phyloP scores from a whole-genome alignment of 2,888 invertebrate genomes.

The Choreutis nemorana region DNA sequence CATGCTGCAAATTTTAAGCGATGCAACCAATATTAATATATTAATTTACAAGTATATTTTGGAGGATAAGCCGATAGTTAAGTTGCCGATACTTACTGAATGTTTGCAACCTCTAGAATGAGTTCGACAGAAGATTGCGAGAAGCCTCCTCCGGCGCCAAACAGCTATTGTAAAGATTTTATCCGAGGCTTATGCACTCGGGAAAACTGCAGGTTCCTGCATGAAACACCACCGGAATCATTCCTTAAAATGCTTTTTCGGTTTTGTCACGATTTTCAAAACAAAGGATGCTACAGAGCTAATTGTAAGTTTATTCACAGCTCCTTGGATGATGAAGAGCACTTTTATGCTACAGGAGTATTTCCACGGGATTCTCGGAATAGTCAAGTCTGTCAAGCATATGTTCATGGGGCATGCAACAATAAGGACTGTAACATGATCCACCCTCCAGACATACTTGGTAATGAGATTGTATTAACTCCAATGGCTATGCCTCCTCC shows the following conservation, averaged over 20 bases:
- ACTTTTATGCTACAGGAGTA: slow-evolving; percentile 69
- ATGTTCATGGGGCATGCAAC: slow-evolving; percentile 63
- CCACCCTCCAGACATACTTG: slow-evolving; percentile 31
- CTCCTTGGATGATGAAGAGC: slow-evolving; percentile 73
- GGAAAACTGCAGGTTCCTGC: slow-evolving; percentile 62
- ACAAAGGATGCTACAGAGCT: slow-evolving; percentile 70
- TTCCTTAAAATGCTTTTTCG: slow-evolving; percentile 47
- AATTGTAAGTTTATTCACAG: slow-evolving; percentile 78
- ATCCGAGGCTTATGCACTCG: slow-evolving; percentile 56
- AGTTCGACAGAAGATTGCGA: slow-evolving; percentile 32
- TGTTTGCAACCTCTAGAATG: too few species aligned
- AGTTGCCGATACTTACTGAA: too few species aligned
- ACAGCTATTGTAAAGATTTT: slow-evolving; percentile 54
- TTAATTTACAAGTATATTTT: too few species aligned
- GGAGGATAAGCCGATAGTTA: too few species aligned
- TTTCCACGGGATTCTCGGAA: slow-evolving; percentile 58
- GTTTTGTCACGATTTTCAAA: slow-evolving; percentile 72
- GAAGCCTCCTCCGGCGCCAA: slow-evolving; percentile 19
- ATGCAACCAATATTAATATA: too few species aligned
- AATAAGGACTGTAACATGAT: slow-evolving; percentile 48
- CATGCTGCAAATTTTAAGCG: too few species aligned
- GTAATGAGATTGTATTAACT: slow-evolving; percentile 27
- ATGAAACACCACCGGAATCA: slow-evolving; percentile 40
- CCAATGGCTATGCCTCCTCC: slow-evolving; percentile 29
- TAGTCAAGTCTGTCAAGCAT: slow-evolving; percentile 69